Conservation (phyloP, 2,113 vertebrate genomes). For the Dinomys branickii region DNA sequence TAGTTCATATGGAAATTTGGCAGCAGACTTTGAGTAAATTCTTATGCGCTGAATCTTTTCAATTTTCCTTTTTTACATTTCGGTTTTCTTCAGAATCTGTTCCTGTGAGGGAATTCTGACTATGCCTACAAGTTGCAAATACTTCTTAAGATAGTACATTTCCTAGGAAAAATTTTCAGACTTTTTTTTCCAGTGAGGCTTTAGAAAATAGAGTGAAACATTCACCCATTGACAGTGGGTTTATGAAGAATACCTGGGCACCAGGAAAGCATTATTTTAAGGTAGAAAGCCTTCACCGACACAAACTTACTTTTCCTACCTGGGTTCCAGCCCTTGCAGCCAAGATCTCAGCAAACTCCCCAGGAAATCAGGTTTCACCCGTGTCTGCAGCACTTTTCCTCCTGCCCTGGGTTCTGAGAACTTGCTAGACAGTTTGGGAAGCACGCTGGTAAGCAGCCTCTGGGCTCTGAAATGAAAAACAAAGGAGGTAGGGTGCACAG, state of each 20-base stretch:
- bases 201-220: neutral
- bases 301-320: neutral
- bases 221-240: neutral
- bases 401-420: neutral
- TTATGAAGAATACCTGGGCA: neutral
- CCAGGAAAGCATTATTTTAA: neutral
- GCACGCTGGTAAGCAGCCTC: neutral
- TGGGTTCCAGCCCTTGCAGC: neutral
- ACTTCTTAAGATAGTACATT: neutral
- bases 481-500: neutral
- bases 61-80: neutral
- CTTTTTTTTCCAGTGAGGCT: neutral
- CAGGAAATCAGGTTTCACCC: neutral
- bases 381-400: neutral
- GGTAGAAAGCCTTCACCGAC: neutral
- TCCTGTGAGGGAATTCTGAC: neutral
- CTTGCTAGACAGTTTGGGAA: neutral
- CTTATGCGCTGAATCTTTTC: neutral
- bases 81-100: neutral
- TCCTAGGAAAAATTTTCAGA: neutral
- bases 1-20: neutral
- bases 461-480: conserved; percentile 6
- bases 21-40: neutral
- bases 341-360: neutral
- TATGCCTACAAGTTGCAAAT: neutral